Evolutionary conservation across 1,140 invertebrate species (phyloP).

Genomic region (Bombyx mandarina): DNA sequence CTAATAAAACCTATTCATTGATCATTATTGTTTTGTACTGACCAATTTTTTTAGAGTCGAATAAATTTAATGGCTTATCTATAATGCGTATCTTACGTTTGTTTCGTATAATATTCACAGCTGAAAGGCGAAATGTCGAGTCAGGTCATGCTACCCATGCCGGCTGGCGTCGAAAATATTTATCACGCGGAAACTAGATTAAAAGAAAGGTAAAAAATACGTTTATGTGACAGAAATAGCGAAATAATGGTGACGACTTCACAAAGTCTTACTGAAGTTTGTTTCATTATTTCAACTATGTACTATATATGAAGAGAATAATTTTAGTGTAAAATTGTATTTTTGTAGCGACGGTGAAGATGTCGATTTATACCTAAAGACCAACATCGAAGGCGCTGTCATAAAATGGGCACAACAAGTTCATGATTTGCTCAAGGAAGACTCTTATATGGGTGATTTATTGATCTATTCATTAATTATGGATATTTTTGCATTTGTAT

Average conservation of each 20-base stretch:
- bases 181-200: constrained; percentile 73
- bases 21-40: too few species aligned
- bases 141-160: constrained; percentile 80
- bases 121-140: constrained; percentile 72
- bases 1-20: too few species aligned
- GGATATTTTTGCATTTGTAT: not conserved
- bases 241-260: too few species aligned
- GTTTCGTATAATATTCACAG: constrained; percentile 30
- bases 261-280: too few species aligned
- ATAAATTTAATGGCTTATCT: too few species aligned
- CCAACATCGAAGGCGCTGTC: constrained; percentile 83
- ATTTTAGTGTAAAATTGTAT: constrained; percentile 1
- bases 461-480: not conserved
- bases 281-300: too few species aligned
- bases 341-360: constrained; percentile 62
- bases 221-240: too few species aligned
- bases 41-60: too few species aligned
- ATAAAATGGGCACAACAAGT: constrained; percentile 88
- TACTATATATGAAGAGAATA: too few species aligned
- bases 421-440: constrained; percentile 82
- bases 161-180: constrained; percentile 80
- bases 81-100: too few species aligned
- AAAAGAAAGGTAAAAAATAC: constrained; percentile 67
- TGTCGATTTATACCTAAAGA: constrained; percentile 78
- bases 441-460: constrained; percentile 72